Conservation (phyloP, 2,113 vertebrate species). For the human region DNA sequence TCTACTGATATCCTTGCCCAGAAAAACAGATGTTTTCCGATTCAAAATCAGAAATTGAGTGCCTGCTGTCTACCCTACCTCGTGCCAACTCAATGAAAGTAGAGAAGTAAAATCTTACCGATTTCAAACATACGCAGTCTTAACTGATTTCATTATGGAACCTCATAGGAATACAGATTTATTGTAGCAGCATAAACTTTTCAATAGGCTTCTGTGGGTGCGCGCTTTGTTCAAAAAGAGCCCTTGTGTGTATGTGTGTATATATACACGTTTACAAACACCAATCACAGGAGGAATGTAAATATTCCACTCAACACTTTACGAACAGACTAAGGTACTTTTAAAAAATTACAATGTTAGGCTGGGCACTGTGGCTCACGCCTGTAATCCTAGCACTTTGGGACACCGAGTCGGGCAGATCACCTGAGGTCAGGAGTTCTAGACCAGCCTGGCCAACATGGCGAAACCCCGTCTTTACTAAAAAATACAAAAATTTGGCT, state of each 20-base stretch:
- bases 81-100: not conserved
- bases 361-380: not conserved
- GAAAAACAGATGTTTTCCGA: not conserved
- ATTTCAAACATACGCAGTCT: not conserved
- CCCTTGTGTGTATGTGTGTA: not conserved
- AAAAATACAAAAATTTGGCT: not conserved
- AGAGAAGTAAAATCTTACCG: not conserved
- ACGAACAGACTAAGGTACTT: not conserved
- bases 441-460: not conserved
- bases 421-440: not conserved
- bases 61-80: not conserved
- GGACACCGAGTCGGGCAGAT: not conserved
- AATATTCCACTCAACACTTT: not conserved
- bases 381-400: not conserved
- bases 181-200: not conserved
- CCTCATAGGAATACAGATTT: not conserved
- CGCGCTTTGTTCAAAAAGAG: not conserved
- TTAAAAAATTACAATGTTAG: not conserved
- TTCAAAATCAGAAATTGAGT: constrained; percentile 21
- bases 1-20: not conserved
- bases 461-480: not conserved
- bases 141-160: constrained; percentile 8
- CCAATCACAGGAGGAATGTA: not conserved
- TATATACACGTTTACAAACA: not conserved
- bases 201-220: not conserved